Base-by-base conservation (phyloP, 2,888 invertebrate species). In the Eristalis arbustorum region DNA sequence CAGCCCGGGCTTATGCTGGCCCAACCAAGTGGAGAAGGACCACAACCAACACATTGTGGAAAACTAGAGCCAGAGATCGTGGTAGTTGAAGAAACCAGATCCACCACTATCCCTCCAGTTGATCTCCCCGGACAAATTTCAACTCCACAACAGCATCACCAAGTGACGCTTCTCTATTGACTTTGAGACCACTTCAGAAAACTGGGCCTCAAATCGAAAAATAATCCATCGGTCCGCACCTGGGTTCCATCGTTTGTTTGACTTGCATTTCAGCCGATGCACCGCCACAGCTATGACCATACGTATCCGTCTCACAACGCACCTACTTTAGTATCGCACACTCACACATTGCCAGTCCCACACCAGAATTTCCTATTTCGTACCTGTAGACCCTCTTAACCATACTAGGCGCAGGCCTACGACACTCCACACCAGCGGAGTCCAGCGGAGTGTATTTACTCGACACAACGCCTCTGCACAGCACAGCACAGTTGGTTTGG, bases 281-380 rank as follows among this genome's bases (percentile, higher is more conserved):
- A 25, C 74, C 34, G 49, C 61, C 72, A 68, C n/a, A 63, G 18
- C 56, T 49, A 59, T 68, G 61, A 8, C 10, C 37, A 25, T 11
- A 34, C 31, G 37, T 28, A 56, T 64, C 34, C 57, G 37, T 23
- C 23, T 67, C 34, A 61, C 34, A 40, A 73, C 67, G 23, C 31
- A 80, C 56, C 18, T 25, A 66, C 64, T 40, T 31, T 5, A 74
- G 57, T 61, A 59, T 25, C 59, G 66, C 66, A 82, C 62, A 66
- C 57, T 23, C 37, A 64, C 5, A 37, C 40, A 14, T n/a, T 56
- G 49, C 49, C 77, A 63, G 14, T 66, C 62, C 11, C 1, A 4
- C 31, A 75, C 76, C 63, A 84, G 84, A 73, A 84, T 81, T 84
- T 72, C 84, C 84, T 76, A 81, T 81, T 84, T 76, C 64, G 76